These are phyloP conservation scores for Endotricha flammealis DNA, from an alignment of 2,888 invertebrate genomes.

Conservation along the genomic window DNA sequence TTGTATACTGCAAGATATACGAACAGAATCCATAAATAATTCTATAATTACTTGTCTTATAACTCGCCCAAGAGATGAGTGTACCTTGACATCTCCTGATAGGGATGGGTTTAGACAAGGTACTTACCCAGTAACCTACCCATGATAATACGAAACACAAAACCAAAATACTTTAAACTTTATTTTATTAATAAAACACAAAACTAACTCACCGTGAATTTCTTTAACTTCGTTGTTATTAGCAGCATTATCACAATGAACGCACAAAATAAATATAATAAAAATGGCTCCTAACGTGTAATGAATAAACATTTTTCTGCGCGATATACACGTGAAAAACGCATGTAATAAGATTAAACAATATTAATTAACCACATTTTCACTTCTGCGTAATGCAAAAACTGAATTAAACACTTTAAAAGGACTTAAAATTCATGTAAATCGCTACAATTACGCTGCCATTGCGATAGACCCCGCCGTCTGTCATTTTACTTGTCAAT, in stretches of 20 bases:
- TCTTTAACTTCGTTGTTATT: slow-evolving; percentile 72
- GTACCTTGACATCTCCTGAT: not conserved
- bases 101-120: no score
- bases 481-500: slow-evolving; percentile 76
- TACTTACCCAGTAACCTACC: not conserved
- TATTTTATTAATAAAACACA: slow-evolving; percentile 2
- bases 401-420: slow-evolving; percentile 51
- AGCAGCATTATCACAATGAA: slow-evolving; percentile 74
- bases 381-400: slow-evolving; percentile 47
- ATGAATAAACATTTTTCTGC: slow-evolving; percentile 68
- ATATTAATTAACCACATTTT: slow-evolving; percentile 67
- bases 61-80: not conserved
- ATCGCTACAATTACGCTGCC: slow-evolving; percentile 58
- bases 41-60: no score
- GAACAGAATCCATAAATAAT: no score
- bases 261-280: slow-evolving; percentile 76
- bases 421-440: slow-evolving; percentile 56
- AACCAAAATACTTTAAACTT: not conserved
- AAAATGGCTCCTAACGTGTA: slow-evolving; percentile 76
- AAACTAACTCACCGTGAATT: slow-evolving; percentile 62
- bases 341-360: slow-evolving; percentile 54
- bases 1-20: no score
- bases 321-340: slow-evolving; percentile 52
- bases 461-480: slow-evolving; percentile 66
- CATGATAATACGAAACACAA: not conserved